Base-by-base conservation (phyloP, 2,113 vertebrate genomes). In the Periophthalmus modestus region DNA sequence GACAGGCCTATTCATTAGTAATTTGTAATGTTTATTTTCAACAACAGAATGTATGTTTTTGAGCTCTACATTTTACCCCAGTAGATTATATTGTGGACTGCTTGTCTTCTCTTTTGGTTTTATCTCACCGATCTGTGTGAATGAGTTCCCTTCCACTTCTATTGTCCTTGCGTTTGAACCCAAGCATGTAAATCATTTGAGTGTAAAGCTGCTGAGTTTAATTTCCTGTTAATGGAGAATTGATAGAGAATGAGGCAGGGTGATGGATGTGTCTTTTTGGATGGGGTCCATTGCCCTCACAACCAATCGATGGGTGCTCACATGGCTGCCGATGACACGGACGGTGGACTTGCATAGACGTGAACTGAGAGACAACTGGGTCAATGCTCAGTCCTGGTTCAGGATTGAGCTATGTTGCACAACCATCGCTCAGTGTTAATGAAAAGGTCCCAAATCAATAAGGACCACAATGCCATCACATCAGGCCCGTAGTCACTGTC, bases 321-420 rank as follows among this genome's bases (percentile, higher is more conserved):
- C 76, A 63, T 63, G 28, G 34, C 61, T 36, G 61, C 86, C 81
- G 71, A 91, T 87, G 83, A 54, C 73, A 34, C 73, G n/a, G 66
- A 78, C 81, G 83, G 87, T 82, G 84, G 82, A 89, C 85, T 77
- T 39, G 57, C 54, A 55, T 55, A 68, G 80, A 74, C 72, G 62
- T 65, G 66, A 74, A 80, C 59, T 2, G 69, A 12, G 59, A 67
- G 55, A 52, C 68, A 82, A 88, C 85, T 78, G 79, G 89, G 91
- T 91, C 90, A 92, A 86, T 93, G 85, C 85, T 78, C 11, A 71
- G 84, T 80, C 73, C 75, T 21, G 82, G 81, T 88, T 90, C 61
- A 10, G 77, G 75, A 93, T 92, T 84, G 90, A 93, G 71, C 69
- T 21, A 19, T 75, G 72, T 80, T 73, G 68, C 76, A 57, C 34